Evolutionary conservation across 2,797 vertebrate genomes (phyloP), one percentile per base, ranked within the genome.

Genomic region (Microctenopoma lineatum): DNA sequence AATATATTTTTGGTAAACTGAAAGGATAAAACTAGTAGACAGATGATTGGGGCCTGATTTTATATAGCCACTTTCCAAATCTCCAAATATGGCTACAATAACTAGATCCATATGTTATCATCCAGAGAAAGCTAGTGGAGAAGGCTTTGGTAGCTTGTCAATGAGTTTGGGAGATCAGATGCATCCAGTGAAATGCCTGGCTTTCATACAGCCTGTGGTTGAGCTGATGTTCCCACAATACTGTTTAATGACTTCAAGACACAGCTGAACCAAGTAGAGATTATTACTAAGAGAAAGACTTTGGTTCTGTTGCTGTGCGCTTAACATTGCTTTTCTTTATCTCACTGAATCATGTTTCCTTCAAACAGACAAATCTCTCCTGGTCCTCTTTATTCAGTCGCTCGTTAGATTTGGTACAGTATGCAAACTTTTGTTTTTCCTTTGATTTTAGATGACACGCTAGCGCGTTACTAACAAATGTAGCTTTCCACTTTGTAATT

Each of bases 361-460:
- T 89, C 51, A 90, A 93, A 94, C 94, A 95, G 94, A 94, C 94
- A 92, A 94, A 94, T 89, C 92, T 95, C 85, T 95, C 94, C 93
- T 95, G 94, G 93, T 94, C 94, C 5, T 94, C 94, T 93, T 91
- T 95, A 92, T 95, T 95, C 93, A 95, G 93, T 95, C 94, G 92
- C 85, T 94, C 94, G n/a, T 91, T 95, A 95, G 94, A 94, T 91
- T 92, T 94, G 94, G 94, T 95, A 95, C 93, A 94, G 94, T 95
- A 95, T 95, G 74, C 39, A 61, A 8, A 58, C 81, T 80, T 84
- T 84, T 82, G 56, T 80, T 67, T 77, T 63, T 44, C 57, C 63
- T 74, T 59, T 76, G 25, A 58, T 67, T 73, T 65, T 86, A 88
- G 80, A 79, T 15, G 41, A 77, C 76, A 78, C 68, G 0, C 18